Evolutionary conservation across 2,113 vertebrate species (phyloP).

Genomic region (Lamprologus sp.): DNA sequence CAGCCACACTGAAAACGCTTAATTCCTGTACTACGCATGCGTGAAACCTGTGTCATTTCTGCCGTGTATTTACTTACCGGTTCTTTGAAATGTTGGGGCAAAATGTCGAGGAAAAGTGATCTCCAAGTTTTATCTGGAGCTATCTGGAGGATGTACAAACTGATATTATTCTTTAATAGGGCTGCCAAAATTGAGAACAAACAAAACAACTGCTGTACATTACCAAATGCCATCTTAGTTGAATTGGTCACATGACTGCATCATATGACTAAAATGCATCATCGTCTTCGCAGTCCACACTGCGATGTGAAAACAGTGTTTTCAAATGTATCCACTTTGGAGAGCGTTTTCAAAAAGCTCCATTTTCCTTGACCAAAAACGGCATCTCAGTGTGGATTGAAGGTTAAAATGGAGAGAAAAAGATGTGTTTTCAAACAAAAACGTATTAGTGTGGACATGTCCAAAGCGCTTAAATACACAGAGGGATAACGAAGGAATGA

Average conservation of each 20-base stretch:
- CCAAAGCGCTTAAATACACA: not conserved
- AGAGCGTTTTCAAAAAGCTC: not conserved
- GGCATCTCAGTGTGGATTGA: fast-evolving
- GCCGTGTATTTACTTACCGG: not conserved
- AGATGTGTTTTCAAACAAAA: not conserved
- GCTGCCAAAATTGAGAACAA: not conserved
- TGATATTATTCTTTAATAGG: not conserved
- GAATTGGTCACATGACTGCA: not conserved
- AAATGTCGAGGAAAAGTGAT: not conserved
- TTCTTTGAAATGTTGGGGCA: not conserved
- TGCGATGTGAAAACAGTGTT: fast-evolving
- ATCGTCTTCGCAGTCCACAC: not conserved
- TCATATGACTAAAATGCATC: not conserved
- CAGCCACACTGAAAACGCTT: fast-evolving
- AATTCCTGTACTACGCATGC: not conserved
- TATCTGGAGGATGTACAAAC: not conserved
- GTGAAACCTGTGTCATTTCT: fast-evolving
- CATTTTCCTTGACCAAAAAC: not conserved
- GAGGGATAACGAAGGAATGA: not conserved
- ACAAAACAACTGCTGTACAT: not conserved
- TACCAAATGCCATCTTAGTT: fast-evolving
- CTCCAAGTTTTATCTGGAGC: too few species aligned
- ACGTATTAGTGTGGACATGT: not conserved
- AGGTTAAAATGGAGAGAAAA: not conserved
- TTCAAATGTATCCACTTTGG: not conserved